Conservation (phyloP, 2,797 vertebrate species). For the Etheostoma nigrum region DNA sequence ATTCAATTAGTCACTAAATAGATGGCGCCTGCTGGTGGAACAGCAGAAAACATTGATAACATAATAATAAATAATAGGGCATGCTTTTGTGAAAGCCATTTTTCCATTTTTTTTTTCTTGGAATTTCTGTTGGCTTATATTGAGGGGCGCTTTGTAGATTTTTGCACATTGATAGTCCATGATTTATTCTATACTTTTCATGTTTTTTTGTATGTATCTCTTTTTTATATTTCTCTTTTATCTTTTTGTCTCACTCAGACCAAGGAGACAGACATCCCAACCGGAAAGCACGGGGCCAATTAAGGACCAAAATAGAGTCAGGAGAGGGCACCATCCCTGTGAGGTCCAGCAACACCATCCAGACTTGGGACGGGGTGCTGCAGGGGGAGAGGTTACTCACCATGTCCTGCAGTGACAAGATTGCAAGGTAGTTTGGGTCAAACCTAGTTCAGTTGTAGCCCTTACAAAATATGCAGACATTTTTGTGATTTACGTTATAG, state of each 20-base stretch:
- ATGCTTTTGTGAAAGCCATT: constrained; percentile 30
- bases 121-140: background rate
- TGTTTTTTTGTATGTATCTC: background rate
- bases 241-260: constrained; percentile 77
- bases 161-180: background rate
- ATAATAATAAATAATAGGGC: constrained; percentile 57
- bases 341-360: constrained; percentile 93
- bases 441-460: background rate
- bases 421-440: constrained; percentile 87
- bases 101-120: constrained; percentile 2
- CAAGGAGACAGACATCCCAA: constrained; percentile 97
- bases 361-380: constrained; percentile 96
- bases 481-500: background rate
- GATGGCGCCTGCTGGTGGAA: constrained; percentile 66
- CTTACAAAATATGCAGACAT: background rate
- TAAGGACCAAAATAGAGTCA: constrained; percentile 97
- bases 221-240: background rate
- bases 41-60: constrained; percentile 68
- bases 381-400: constrained; percentile 96
- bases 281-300: constrained; percentile 94
- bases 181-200: background rate
- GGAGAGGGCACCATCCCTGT: constrained; percentile 98
- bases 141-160: background rate
- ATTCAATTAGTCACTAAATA: constrained; percentile 78
- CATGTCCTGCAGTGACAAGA: constrained; percentile 99